Base-by-base conservation (phyloP, 2,888 invertebrate species). In the Nomada goodeniana region DNA sequence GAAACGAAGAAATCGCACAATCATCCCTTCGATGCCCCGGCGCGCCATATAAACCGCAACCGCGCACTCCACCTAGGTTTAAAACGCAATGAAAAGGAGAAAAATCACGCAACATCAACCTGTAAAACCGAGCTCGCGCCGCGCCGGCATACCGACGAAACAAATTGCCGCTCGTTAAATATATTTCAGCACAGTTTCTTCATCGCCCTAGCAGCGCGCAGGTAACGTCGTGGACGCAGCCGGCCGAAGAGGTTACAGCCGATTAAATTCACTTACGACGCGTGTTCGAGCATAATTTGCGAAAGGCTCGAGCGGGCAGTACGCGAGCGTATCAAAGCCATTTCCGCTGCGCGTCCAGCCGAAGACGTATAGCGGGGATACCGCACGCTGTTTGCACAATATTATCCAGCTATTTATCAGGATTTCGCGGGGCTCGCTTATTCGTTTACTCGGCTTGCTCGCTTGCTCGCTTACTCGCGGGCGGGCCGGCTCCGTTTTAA, bases 401-500 rank as follows among this genome's bases (percentile, higher is more conserved):
- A 91, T 92, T 91, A 92, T 90, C 90, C 91, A 74, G 85, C 90
- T 88, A 91, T 92, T 92, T 91, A 92, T 92, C 92, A 92, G 90
- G 91, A 91, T 91, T 90, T 90, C 81, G 81, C 84, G 74, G 77
- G 80, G 44, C 63, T 36, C 50, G 67, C 23, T 36, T 36, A 36
- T 7, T 36, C 36, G 36, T 7, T 36, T 36, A 36, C 36, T 36
- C 36, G 36, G 9, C 5, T 7, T 7, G 7, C 36, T 36, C 36
- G 29, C 29, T 29, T 29, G 7, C 29, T 18, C 42, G 26, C 42
- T 29, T 26, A 2, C 47, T 20, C 70, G 44, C 50, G 57, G 29
- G 13, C 50, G 42, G 11, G 20, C 20, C 42, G 9, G 50, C 63
- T 68, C 70, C 73, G 61, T 84, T 89, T 86, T 83, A 89, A 89